phyloP scores from a whole-genome alignment of 2,888 invertebrate species.

The Drosophila crucigera region DNA sequence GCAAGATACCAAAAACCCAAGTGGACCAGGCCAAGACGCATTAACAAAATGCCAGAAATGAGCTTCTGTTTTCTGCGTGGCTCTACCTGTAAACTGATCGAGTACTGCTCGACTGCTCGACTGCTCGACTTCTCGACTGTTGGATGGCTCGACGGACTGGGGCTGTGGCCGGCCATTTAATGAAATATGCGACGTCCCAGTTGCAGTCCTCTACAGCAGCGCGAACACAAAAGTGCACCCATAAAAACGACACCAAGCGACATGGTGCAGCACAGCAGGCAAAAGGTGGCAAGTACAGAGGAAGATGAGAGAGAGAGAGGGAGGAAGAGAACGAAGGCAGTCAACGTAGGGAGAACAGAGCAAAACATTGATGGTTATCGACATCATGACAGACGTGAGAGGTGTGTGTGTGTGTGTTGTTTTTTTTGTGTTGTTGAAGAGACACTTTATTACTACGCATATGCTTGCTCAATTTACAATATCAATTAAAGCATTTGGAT shows the following conservation, averaged over 20 bases:
- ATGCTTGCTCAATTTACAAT: constrained; percentile 9
- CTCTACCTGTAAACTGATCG: constrained; percentile 47
- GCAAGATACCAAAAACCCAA: constrained; percentile 55
- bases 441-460: neutral
- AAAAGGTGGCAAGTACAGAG: constrained; percentile 20
- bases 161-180: constrained; percentile 63
- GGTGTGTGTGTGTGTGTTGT: constrained; percentile 1
- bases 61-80: constrained; percentile 79
- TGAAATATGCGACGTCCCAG: constrained; percentile 76
- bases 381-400: constrained; percentile 71
- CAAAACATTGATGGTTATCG: constrained; percentile 83
- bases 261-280: constrained; percentile 52
- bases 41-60: constrained; percentile 81
- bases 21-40: constrained; percentile 63
- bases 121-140: constrained; percentile 12
- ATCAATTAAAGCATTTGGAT: neutral
- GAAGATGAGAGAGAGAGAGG: neutral
- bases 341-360: constrained; percentile 50
- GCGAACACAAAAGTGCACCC: constrained; percentile 78
- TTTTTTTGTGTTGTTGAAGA: neutral
- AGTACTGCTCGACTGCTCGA: constrained; percentile 8
- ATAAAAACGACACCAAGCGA: constrained; percentile 81
- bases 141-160: constrained; percentile 8
- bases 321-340: constrained; percentile 16
- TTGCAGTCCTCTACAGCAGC: constrained; percentile 39